phyloP scores from a whole-genome alignment of 1,140 invertebrate genomes.

The Meloidogyne chitwoodi region DNA sequence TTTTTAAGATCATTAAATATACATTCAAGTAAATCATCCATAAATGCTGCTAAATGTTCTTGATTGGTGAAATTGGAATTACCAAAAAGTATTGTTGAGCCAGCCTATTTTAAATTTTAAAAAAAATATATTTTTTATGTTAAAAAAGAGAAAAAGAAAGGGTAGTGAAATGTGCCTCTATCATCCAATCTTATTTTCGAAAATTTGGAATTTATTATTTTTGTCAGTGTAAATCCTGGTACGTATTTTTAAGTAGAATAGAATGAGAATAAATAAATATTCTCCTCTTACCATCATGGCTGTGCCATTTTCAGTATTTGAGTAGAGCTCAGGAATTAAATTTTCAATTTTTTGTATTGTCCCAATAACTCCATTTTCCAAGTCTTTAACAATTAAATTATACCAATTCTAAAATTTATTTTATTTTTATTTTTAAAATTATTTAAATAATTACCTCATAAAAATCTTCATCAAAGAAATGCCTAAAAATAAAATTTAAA shows the following conservation, averaged over 20 bases:
- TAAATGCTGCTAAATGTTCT: conserved; percentile 40
- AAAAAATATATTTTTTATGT: too few species aligned
- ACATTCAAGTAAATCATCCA: conserved; percentile 52
- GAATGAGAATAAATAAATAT: too few species aligned
- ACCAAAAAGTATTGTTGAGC: conserved; percentile 52
- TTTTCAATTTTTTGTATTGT: conserved; percentile 50
- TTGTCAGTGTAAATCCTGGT: too few species aligned
- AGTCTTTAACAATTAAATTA: conserved; percentile 50
- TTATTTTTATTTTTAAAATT: background rate
- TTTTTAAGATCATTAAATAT: conserved; percentile 52
- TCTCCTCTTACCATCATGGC: conserved; percentile 7
- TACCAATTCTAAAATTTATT: conserved; percentile 45
- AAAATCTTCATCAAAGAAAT: conserved; percentile 59
- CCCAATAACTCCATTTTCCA: conserved; percentile 49
- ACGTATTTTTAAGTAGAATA: too few species aligned
- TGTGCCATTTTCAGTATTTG: conserved; percentile 29
- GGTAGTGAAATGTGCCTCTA: too few species aligned
- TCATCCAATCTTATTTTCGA: too few species aligned
- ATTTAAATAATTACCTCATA: conserved; percentile 49
- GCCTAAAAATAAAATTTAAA: conserved; percentile 6
- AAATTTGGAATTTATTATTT: too few species aligned
- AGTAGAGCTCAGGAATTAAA: conserved; percentile 26
- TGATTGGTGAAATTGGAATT: conserved; percentile 24
- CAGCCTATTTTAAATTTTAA: conserved; percentile 36
- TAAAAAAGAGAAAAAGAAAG: too few species aligned